phyloP scores from a whole-genome alignment of 2,113 vertebrate genomes.

The Lepidothrix coronata region DNA sequence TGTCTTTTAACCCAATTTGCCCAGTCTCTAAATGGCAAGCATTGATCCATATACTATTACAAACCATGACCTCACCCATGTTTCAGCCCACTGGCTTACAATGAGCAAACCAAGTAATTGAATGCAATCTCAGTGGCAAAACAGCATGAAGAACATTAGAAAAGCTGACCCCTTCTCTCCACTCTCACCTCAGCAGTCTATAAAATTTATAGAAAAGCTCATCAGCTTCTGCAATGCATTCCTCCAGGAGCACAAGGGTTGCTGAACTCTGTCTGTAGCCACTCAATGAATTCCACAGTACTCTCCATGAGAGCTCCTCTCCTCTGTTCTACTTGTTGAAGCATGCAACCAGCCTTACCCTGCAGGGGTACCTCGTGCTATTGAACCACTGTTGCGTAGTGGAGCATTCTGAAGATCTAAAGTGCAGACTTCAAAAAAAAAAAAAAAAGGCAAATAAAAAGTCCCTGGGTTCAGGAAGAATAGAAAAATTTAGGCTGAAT shows the following conservation, averaged over 20 bases:
- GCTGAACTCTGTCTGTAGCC: background rate
- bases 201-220: conserved; percentile 13
- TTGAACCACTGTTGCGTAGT: background rate
- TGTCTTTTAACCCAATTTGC: background rate
- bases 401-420: background rate
- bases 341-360: background rate
- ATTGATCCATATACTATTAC: background rate
- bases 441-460: background rate
- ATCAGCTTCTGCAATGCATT: background rate
- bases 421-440: background rate
- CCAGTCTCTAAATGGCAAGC: background rate
- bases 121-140: conserved; percentile 13
- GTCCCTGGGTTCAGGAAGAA: background rate
- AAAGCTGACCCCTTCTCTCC: background rate
- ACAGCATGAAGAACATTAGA: conserved; percentile 22
- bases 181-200: background rate
- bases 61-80: background rate
- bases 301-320: background rate
- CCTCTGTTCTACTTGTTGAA: background rate
- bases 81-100: conserved; percentile 28
- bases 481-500: background rate
- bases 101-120: conserved; percentile 1
- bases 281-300: background rate
- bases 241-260: background rate
- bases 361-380: background rate